Evolutionary conservation across 2,888 invertebrate species (phyloP), one percentile per base, ranked within the genome.

Genomic region (Fabriciana adippe): DNA sequence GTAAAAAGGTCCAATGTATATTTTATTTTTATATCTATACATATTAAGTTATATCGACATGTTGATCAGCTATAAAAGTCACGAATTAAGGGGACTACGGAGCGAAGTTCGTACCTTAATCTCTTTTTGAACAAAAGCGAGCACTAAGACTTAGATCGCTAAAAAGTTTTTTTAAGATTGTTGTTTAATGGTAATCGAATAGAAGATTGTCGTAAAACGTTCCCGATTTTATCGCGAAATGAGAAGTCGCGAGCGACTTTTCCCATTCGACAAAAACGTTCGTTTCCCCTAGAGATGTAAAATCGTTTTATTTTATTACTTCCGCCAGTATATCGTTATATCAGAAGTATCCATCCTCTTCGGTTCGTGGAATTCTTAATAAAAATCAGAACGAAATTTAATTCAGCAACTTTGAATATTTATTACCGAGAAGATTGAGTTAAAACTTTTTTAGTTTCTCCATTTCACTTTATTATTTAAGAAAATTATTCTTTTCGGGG

Each of bases 251-350:
- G 83, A 81, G 89, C 89, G 87, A 92, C 88, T 90, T 90, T 90
- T 88, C 89, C 89, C 88, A 89, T 92, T 92, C 87, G 85, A 86
- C 88, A 90, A 90, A 92, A 91, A 90, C 89, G 89, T 86, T 88
- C 88, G 84, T 85, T 87, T 88, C 89, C 90, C 89, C 87, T 84
- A 84, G 86, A 90, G 90, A 92, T 91, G 92, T 92, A 90, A 92
- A 92, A 92, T 91, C 90, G 91, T 92, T 92, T 92, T 90, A 92
- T 92, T 92, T 91, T 92, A 92, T 92, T 90, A 90, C 90, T 90
- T 90, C 90, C 90, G 83, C 83, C 86, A 85, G 87, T 91, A 90
- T 90, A 91, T 89, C 87, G 87, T 86, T 88, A 88, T 87, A 89
- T 87, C 85, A 83, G 80, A 80, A 82, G 81, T 82, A 80, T 81